phyloP scores from a whole-genome alignment of 2,888 invertebrate genomes.

The Tyria jacobaeae region DNA sequence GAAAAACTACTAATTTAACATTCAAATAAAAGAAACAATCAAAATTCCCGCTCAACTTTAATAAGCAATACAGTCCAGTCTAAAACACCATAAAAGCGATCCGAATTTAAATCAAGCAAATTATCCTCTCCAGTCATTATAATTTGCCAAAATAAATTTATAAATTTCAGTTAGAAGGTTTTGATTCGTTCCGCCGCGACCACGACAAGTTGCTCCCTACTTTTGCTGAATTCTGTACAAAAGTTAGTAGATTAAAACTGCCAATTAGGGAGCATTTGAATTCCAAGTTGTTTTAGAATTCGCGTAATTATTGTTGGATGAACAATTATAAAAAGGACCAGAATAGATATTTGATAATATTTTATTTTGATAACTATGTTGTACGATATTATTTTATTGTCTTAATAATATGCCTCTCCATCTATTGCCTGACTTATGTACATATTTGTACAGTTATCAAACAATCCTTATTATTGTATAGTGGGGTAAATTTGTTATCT shows the following conservation, averaged over 20 bases:
- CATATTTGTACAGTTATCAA: no score
- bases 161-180: constrained; percentile 78
- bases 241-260: constrained; percentile 86
- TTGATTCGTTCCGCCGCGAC: constrained; percentile 79
- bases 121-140: constrained; percentile 70
- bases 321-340: constrained; percentile 74
- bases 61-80: constrained; percentile 52
- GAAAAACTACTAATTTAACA: constrained; percentile 11
- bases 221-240: constrained; percentile 81
- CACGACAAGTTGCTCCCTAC: constrained; percentile 82
- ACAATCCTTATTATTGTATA: no score
- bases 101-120: constrained; percentile 69
- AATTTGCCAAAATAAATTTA: constrained; percentile 77
- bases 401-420: no score
- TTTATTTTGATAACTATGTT: constrained; percentile 51
- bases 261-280: constrained; percentile 85
- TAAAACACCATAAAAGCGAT: constrained; percentile 61
- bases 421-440: no score
- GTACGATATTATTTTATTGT: constrained; percentile 13
- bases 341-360: constrained; percentile 69
- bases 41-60: constrained; percentile 40
- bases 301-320: constrained; percentile 82
- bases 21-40: constrained; percentile 17
- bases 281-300: constrained; percentile 84
- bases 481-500: no score